Evolutionary conservation across 1,140 invertebrate genomes (phyloP).

Genomic region (Ridgeia piscesae): DNA sequence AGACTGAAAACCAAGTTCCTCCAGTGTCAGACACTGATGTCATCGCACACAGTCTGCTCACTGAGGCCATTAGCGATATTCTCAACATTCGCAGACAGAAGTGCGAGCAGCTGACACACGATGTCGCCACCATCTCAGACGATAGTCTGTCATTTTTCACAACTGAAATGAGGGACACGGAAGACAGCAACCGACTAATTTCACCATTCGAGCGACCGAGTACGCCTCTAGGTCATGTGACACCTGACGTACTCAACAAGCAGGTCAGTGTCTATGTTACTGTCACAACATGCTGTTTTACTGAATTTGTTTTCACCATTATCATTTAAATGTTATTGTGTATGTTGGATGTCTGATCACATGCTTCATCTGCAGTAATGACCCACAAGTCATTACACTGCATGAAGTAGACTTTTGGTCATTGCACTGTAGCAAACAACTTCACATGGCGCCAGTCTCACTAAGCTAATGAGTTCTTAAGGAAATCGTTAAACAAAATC

Average conservation of each 20-base stretch:
- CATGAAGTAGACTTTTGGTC: too few relatives aligned
- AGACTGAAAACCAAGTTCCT: background rate
- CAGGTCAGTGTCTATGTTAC: background rate
- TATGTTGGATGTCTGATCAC: too few relatives aligned
- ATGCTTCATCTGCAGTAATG: too few relatives aligned
- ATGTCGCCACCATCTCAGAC: background rate
- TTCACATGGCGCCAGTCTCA: too few relatives aligned
- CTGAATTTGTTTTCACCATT: too few relatives aligned
- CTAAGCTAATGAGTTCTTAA: too few relatives aligned
- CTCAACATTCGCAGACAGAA: conserved; percentile 38
- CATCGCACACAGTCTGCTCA: conserved; percentile 34
- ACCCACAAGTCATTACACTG: too few relatives aligned
- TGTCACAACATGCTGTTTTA: too few relatives aligned
- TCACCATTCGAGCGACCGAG: background rate
- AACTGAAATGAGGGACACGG: background rate
- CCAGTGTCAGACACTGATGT: background rate
- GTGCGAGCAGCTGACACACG: background rate
- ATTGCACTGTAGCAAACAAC: too few relatives aligned
- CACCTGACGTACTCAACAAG: background rate
- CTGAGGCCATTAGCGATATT: conserved; percentile 50
- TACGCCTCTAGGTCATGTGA: background rate
- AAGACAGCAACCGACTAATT: background rate
- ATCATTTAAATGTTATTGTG: too few relatives aligned
- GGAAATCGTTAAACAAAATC: too few relatives aligned
- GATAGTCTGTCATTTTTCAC: background rate